These are phyloP conservation scores for Bellardia bayeri DNA, from an alignment of 2,888 invertebrate genomes.

Conservation along the genomic window DNA sequence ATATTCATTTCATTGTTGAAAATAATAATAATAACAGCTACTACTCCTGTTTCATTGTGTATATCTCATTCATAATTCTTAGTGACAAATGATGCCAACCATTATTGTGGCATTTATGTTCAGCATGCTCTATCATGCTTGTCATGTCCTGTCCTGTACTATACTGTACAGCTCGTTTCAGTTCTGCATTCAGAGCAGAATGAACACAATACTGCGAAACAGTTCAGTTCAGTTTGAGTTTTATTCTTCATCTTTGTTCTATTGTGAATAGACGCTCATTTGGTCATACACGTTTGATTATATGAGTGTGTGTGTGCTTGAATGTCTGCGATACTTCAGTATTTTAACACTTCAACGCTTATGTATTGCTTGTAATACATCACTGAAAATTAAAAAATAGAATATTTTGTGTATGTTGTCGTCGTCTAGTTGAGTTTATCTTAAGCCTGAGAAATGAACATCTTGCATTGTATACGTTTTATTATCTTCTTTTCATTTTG, in stretches of 20 bases:
- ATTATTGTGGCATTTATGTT: constrained; percentile 72
- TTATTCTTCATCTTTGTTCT: constrained; percentile 11
- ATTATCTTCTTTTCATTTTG: constrained; percentile 42
- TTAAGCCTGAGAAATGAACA: constrained; percentile 67
- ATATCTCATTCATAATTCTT: constrained; percentile 53
- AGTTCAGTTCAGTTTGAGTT: constrained; percentile 9
- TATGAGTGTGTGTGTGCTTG: neutral
- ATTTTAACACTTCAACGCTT: constrained; percentile 69
- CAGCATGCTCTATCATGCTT: constrained; percentile 67
- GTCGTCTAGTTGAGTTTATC: constrained; percentile 30
- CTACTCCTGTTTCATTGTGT: constrained; percentile 5
- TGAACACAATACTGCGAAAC: neutral
- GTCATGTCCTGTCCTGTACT: constrained; percentile 43
- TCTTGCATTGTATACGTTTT: constrained; percentile 53
- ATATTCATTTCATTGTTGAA: constrained; percentile 19
- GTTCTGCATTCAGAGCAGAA: neutral
- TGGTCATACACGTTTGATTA: neutral
- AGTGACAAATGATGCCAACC: constrained; percentile 67
- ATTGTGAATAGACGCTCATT: constrained; percentile 38
- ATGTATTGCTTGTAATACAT: constrained; percentile 68
- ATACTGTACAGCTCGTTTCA: constrained; percentile 2
- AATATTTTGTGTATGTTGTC: constrained; percentile 42
- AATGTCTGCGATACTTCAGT: constrained; percentile 38
- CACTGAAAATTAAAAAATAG: constrained; percentile 40
- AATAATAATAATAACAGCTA: constrained; percentile 3